Evolutionary conservation across 2,888 invertebrate species (phyloP), one percentile per base, ranked within the genome.

Genomic region (Himalopsyche anomala): DNA sequence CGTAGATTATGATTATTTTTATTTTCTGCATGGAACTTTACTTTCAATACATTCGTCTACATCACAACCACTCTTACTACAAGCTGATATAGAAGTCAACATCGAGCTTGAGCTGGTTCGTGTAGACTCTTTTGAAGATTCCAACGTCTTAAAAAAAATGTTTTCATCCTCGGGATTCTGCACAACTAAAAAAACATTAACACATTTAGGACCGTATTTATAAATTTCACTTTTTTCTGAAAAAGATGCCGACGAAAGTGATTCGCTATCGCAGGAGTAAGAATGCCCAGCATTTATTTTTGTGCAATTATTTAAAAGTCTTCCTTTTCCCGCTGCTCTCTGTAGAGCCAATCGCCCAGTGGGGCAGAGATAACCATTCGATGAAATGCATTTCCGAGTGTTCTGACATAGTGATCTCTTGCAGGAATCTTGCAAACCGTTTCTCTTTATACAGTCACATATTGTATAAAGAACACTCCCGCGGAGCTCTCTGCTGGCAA

Each of bases 391-490:
- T 6, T 92, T 89, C 0, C 94, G 93, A 87, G 93, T 92, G 11
- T 94, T 94, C 83, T 93, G 92, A 89, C 94, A 94, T 51, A 92
- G 93, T 2, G 92, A 92, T 54, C 94, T 92, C 51, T 93, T 93
- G 90, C 94, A 94, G 87, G 93, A 93, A 89, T 94, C 94, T 89
- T 94, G 94, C 54, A 94, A 91, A 38, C 94, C 94, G 89, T 94
- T 94, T 85, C 94, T 93, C 89, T 94, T 94, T 87, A 94, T 92
- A 90, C 94, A 94, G 89, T 94, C 93, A 89, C 94, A 94, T 89
- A 94, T 94, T 86, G 93, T 92, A 89, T 93, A 93, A 91, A 94
- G 92, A 74, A 93, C 90, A 38, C 94, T 93, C 86, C 93, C 94
- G 54, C 94, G 92, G 88, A 94, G 90, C 90, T 94, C 94, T 85